Percentiles rank a stretch among this genome's conserved stretches.
Conservation (phyloP, 35 echinoderm and acorn worm genomes). For the Ophioderma brevispina region DNA sequence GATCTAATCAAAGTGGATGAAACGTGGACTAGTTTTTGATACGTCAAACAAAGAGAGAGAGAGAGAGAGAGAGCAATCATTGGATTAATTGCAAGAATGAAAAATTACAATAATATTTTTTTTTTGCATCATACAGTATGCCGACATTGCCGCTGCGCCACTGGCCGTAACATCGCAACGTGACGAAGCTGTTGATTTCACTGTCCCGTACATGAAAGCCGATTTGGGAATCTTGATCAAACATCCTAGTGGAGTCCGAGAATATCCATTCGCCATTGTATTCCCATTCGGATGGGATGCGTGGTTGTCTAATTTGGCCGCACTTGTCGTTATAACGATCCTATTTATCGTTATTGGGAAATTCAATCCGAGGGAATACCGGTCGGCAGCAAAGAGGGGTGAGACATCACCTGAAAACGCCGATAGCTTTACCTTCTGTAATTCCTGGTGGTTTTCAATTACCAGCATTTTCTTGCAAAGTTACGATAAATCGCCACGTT, state of each 20-base stretch:
- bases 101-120: no score
- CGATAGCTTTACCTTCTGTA: conserved; percentile 70
- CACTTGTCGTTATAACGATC: conserved; percentile 50
- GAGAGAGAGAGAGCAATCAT: no score
- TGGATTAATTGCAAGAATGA: no score
- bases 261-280: conserved; percentile 76
- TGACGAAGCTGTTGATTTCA: conserved; percentile 69
- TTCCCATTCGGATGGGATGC: conserved; percentile 79
- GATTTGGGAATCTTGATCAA: conserved; percentile 77
- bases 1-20: no score
- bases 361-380: conserved; percentile 77
- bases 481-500: conserved; percentile 86
- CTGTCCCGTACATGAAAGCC: conserved; percentile 75
- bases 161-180: conserved; percentile 72
- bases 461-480: conserved; percentile 81
- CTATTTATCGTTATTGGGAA: conserved; percentile 52
- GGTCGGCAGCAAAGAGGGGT: conserved; percentile 35
- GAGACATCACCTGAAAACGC: conserved; percentile 66
- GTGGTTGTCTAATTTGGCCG: conserved; percentile 72
- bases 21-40: no score
- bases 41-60: no score
- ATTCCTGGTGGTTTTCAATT: conserved; percentile 84
- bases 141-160: conserved; percentile 87
- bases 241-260: conserved; percentile 77
- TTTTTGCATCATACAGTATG: conserved; percentile 46